phyloP scores from a whole-genome alignment of 2,113 vertebrate genomes.

The Oceanodroma tethys region DNA sequence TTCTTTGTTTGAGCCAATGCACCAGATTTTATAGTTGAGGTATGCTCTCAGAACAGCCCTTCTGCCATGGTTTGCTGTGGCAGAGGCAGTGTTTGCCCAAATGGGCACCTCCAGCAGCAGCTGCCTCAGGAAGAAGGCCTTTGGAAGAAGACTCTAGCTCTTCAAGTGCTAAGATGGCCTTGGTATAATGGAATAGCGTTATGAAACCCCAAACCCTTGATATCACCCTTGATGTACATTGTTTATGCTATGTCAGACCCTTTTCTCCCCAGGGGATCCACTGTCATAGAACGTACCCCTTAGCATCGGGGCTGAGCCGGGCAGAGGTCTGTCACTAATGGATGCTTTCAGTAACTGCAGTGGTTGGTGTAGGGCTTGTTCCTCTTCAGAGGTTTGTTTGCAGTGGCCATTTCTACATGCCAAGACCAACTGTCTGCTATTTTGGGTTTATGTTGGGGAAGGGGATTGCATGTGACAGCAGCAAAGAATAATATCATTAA shows the following conservation, averaged over 20 bases:
- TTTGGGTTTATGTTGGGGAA: background rate
- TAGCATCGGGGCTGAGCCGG: fast-evolving
- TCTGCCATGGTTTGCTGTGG: background rate
- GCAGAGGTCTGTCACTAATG: background rate
- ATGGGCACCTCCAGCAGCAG: background rate
- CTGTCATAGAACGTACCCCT: background rate
- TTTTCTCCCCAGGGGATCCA: background rate
- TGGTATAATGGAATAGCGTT: background rate
- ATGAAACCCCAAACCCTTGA: background rate
- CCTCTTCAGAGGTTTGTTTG: background rate
- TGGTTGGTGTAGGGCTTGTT: background rate
- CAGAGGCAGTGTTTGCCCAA: background rate
- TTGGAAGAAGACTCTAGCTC: background rate
- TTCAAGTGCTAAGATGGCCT: background rate
- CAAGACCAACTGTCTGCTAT: background rate
- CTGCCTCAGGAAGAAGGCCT: background rate
- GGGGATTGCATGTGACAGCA: background rate
- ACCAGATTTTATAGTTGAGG: background rate
- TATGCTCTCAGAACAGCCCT: background rate
- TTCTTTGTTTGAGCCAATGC: background rate
- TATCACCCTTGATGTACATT: background rate
- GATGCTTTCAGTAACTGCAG: background rate
- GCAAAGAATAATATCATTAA: background rate
- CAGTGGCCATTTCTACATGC: background rate
- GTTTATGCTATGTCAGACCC: background rate